Evolutionary conservation across 2,888 invertebrate genomes (phyloP).

Genomic region (Mycalesis mineus): DNA sequence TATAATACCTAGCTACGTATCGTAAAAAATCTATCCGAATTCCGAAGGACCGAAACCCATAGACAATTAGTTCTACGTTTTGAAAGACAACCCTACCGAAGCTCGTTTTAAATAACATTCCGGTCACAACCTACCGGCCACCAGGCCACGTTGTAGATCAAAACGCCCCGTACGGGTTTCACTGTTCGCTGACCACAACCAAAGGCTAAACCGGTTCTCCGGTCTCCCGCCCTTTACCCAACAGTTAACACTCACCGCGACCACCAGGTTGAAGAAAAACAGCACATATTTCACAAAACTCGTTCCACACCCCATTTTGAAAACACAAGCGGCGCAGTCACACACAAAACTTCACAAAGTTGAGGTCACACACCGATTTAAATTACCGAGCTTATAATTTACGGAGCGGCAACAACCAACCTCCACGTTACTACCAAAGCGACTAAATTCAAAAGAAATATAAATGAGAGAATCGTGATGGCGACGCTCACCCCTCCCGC

Average conservation of each 20-base stretch:
- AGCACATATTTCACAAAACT: constrained; percentile 89
- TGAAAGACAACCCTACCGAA: neutral
- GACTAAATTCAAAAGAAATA: constrained; percentile 52
- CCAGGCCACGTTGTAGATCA: constrained; percentile 32
- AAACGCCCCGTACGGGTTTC: constrained; percentile 35
- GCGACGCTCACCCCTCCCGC: constrained; percentile 48
- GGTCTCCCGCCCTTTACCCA: constrained; percentile 52
- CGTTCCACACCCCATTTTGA: constrained; percentile 84
- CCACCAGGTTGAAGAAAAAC: constrained; percentile 87
- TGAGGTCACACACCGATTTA: constrained; percentile 57
- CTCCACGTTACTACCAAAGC: constrained; percentile 46
- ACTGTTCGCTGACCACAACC: constrained; percentile 60
- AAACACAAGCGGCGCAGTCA: constrained; percentile 48
- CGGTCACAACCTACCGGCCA: constrained; percentile 24
- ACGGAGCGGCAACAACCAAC: constrained; percentile 36
- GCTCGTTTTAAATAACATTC: constrained; percentile 14
- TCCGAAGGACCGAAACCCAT: too few relatives aligned
- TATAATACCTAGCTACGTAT: too few relatives aligned
- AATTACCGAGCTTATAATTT: constrained; percentile 40
- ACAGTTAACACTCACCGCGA: constrained; percentile 82
- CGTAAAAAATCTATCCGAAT: too few relatives aligned
- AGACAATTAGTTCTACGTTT: too few relatives aligned
- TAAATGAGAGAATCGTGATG: constrained; percentile 59
- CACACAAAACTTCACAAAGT: constrained; percentile 59
- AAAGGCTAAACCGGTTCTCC: constrained; percentile 65